Percentiles rank a stretch among this genome's conserved stretches.
Evolutionary conservation across 2,888 invertebrate genomes (phyloP).

Genomic region (Epinotia demarniana): DNA sequence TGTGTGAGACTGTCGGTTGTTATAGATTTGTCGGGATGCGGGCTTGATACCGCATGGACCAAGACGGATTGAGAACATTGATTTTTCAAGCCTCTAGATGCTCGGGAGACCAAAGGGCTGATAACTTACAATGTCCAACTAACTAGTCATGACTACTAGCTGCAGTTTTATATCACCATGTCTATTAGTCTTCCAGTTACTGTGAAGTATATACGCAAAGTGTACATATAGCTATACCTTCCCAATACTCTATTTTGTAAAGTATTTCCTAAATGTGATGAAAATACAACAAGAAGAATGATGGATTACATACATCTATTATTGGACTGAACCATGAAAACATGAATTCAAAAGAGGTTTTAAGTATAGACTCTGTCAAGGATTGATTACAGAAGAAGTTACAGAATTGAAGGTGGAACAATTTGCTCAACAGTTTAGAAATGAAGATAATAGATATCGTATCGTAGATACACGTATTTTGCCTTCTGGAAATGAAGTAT

Average conservation of each 20-base stretch:
- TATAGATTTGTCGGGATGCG: constrained; percentile 55
- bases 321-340: background rate
- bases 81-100: constrained; percentile 17
- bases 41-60: constrained; percentile 31
- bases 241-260: constrained; percentile 13
- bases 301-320: background rate
- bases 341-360: background rate
- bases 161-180: constrained; percentile 30
- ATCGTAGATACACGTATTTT: constrained; percentile 27
- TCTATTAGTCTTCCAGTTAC: constrained; percentile 32
- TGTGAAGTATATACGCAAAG: constrained; percentile 25
- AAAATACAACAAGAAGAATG: constrained; percentile 1
- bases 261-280: constrained; percentile 9
- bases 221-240: constrained; percentile 7
- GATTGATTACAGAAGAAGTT: background rate
- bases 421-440: background rate
- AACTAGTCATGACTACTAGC: constrained; percentile 24
- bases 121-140: constrained; percentile 26
- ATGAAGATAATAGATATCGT: background rate
- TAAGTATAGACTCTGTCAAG: background rate
- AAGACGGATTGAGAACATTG: constrained; percentile 37
- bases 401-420: background rate
- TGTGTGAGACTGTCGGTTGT: constrained; percentile 65
- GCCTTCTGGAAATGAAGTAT: constrained; percentile 18
- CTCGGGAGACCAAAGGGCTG: constrained; percentile 15